Percentiles rank a stretch among this genome's conserved stretches.
Conservation (phyloP, 2,888 invertebrate species). For the Mesopsocus fuscifrons region DNA sequence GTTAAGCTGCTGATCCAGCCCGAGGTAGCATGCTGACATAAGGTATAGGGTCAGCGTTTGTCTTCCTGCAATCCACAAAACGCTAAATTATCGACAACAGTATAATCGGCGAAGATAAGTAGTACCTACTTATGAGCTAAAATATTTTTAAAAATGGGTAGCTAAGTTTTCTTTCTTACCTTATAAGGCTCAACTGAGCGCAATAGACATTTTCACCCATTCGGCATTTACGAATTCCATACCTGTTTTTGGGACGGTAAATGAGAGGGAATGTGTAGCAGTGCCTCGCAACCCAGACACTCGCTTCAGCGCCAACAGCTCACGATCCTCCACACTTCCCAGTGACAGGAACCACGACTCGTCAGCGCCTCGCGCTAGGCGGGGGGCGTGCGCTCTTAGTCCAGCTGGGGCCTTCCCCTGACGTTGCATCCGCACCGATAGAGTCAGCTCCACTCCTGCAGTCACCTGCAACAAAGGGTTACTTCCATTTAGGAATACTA, state of each 20-base stretch:
- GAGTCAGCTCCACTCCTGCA: conserved; percentile 52
- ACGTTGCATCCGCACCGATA: conserved; percentile 21
- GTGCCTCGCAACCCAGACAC: conserved; percentile 33
- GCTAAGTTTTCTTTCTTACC: too few species aligned
- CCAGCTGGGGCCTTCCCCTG: background rate
- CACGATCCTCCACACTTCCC: conserved; percentile 47
- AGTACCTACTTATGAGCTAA: too few species aligned
- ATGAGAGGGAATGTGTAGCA: conserved; percentile 33
- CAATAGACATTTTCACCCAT: too few species aligned
- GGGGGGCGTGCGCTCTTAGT: conserved; percentile 46
- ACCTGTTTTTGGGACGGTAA: conserved; percentile 40
- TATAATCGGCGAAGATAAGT: too few species aligned
- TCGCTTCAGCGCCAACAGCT: conserved; percentile 68
- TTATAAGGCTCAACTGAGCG: too few species aligned
- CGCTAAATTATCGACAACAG: too few species aligned
- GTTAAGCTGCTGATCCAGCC: conserved; percentile 77
- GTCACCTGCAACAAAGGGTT: conserved; percentile 39
- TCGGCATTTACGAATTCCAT: too few species aligned
- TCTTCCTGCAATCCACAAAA: conserved; percentile 39
- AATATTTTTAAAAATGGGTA: too few species aligned
- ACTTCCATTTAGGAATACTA: conserved; percentile 19
- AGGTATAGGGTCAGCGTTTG: conserved; percentile 61
- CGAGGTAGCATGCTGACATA: conserved; percentile 83
- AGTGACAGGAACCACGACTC: conserved; percentile 90
- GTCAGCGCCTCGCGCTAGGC: conserved; percentile 82